Conservation (phyloP, 2,888 invertebrate species). For the Creontiades dilutus region DNA sequence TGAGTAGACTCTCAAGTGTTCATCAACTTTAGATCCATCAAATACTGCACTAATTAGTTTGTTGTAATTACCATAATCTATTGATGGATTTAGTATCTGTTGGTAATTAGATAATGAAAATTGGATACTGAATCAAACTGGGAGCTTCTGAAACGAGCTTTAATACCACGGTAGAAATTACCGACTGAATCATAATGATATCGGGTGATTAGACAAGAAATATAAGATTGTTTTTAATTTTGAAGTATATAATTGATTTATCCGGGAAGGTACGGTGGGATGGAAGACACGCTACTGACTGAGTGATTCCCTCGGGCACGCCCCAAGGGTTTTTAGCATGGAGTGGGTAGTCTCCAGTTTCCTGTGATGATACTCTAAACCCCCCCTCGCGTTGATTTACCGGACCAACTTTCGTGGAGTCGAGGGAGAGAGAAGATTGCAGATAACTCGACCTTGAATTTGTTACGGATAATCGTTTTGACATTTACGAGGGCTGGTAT, state of each 20-base stretch:
- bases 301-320: neutral
- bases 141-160: neutral
- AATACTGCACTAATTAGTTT: too few relatives aligned
- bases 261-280: neutral
- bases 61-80: too few relatives aligned
- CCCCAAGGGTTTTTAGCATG: neutral
- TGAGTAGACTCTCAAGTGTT: too few relatives aligned
- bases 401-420: neutral
- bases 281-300: slow-evolving; percentile 7
- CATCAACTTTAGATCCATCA: too few relatives aligned
- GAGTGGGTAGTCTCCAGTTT: neutral
- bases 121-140: neutral
- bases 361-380: neutral
- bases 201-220: neutral
- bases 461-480: slow-evolving; percentile 27
- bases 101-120: neutral
- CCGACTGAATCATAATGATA: neutral
- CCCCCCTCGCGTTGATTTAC: neutral
- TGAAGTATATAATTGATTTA: slow-evolving; percentile 6
- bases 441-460: slow-evolving; percentile 32
- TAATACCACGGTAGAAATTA: neutral
- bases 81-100: too few relatives aligned
- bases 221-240: neutral
- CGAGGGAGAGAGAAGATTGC: neutral
- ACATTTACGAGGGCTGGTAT: neutral